phyloP scores from a whole-genome alignment of 2,888 invertebrate genomes.

The Lasioglossum zephyrum region DNA sequence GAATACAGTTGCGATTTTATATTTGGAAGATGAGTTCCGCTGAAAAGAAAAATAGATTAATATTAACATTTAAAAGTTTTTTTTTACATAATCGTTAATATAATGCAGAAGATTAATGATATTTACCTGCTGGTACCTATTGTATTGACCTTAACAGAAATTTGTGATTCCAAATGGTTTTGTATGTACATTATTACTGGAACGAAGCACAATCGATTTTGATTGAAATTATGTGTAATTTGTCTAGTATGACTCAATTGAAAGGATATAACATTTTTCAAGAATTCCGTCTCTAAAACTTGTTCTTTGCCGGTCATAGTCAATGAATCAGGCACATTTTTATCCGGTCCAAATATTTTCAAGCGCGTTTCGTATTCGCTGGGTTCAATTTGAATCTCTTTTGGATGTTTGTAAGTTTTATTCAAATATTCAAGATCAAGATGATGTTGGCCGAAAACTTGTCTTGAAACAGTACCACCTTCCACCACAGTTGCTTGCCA shows the following conservation, averaged over 20 bases:
- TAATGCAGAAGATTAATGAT: neutral
- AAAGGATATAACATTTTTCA: constrained; percentile 77
- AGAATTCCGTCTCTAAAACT: constrained; percentile 73
- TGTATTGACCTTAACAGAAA: constrained; percentile 88
- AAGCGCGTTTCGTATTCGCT: constrained; percentile 78
- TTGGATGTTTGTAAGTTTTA: constrained; percentile 85
- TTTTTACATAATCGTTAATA: neutral
- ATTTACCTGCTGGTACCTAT: constrained; percentile 86
- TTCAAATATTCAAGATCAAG: constrained; percentile 87
- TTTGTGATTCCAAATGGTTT: constrained; percentile 87
- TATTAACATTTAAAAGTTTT: neutral
- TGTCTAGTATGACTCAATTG: constrained; percentile 75
- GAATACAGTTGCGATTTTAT: constrained; percentile 82
- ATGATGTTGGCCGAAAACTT: constrained; percentile 89
- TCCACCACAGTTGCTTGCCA: constrained; percentile 87
- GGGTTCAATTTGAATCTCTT: constrained; percentile 79
- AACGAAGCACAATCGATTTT: constrained; percentile 87
- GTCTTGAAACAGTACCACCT: constrained; percentile 85
- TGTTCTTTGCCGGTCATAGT: constrained; percentile 64
- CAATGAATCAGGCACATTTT: constrained; percentile 81
- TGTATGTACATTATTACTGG: constrained; percentile 89
- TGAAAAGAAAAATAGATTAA: constrained; percentile 72
- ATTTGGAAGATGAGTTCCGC: constrained; percentile 80
- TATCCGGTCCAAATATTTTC: constrained; percentile 82
- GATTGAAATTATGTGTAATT: constrained; percentile 88